Percentiles rank a stretch among this genome's conserved stretches.
Evolutionary conservation across 2,888 invertebrate genomes (phyloP).

Genomic region (Micropterix aruncella): DNA sequence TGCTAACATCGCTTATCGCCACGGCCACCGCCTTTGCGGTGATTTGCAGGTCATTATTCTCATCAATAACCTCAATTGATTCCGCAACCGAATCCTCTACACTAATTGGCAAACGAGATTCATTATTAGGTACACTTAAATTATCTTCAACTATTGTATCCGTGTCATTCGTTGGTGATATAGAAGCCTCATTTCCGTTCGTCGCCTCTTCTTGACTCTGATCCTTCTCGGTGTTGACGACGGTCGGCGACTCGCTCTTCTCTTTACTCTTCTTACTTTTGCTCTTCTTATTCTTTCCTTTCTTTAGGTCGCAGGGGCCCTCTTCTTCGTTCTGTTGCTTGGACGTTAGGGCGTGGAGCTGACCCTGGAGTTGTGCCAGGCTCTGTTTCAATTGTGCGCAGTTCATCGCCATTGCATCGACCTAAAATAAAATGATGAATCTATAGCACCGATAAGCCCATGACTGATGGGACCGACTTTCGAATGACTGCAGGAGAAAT

Average conservation of each 20-base stretch:
- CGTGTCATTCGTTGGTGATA: not conserved
- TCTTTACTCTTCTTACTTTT: slow-evolving; percentile 17
- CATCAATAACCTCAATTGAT: not conserved
- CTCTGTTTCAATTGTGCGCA: slow-evolving; percentile 44
- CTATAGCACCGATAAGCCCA: slow-evolving; percentile 13
- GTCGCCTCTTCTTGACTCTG: not conserved
- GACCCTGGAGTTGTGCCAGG: slow-evolving; percentile 41
- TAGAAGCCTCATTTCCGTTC: not conserved
- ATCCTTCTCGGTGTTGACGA: not conserved
- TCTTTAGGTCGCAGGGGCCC: slow-evolving; percentile 4
- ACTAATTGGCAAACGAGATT: not conserved
- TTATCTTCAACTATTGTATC: too few relatives aligned
- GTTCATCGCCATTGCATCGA: slow-evolving; percentile 44
- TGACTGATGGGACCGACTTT: too few relatives aligned
- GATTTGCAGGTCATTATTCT: not conserved
- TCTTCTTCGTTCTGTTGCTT: slow-evolving; percentile 8
- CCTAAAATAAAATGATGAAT: slow-evolving; percentile 18
- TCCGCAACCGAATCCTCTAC: not conserved
- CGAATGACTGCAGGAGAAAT: too few relatives aligned
- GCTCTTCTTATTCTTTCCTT: slow-evolving; percentile 11
- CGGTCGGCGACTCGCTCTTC: slow-evolving; percentile 17
- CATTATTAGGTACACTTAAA: too few relatives aligned
- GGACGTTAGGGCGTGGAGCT: slow-evolving; percentile 33
- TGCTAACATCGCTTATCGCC: not conserved
- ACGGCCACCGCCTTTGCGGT: not conserved